phyloP scores from a whole-genome alignment of 2,888 invertebrate species.

The Cybosia mesomella region DNA sequence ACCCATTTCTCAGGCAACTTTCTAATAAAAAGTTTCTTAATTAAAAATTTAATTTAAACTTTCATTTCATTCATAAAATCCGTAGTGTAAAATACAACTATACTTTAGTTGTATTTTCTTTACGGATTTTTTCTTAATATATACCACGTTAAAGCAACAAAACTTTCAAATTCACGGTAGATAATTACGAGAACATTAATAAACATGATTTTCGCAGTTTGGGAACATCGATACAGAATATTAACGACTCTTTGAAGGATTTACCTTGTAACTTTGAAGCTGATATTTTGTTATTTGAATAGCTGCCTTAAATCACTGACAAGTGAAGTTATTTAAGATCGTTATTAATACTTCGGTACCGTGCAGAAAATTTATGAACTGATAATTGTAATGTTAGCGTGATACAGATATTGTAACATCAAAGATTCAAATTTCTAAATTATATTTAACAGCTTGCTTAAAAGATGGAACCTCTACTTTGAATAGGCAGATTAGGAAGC shows the following conservation, averaged over 20 bases:
- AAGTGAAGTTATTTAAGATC: not conserved
- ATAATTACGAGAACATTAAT: constrained; percentile 44
- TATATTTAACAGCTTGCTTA: not conserved
- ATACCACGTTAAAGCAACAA: constrained; percentile 1
- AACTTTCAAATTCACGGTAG: constrained; percentile 11
- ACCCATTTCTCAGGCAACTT: not conserved
- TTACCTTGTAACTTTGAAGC: constrained; percentile 14
- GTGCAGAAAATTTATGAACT: not conserved
- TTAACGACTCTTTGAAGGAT: constrained; percentile 31
- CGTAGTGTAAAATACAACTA: constrained; percentile 4
- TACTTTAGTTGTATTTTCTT: not conserved
- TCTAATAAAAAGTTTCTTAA: not conserved
- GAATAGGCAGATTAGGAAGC: not conserved
- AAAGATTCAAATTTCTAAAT: not conserved
- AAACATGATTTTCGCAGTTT: constrained; percentile 46
- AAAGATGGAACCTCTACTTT: not conserved
- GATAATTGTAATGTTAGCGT: not conserved
- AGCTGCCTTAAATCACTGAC: not conserved
- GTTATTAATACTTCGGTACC: not conserved
- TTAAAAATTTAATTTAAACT: not conserved
- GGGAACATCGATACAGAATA: constrained; percentile 40
- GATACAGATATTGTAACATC: not conserved
- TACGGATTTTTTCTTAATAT: not conserved
- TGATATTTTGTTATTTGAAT: constrained; percentile 8
- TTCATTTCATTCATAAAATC: too few relatives aligned